Percentiles rank a stretch among this genome's conserved stretches.
Evolutionary conservation across 2,113 vertebrate species (phyloP).

Genomic region (Rallus limicola): DNA sequence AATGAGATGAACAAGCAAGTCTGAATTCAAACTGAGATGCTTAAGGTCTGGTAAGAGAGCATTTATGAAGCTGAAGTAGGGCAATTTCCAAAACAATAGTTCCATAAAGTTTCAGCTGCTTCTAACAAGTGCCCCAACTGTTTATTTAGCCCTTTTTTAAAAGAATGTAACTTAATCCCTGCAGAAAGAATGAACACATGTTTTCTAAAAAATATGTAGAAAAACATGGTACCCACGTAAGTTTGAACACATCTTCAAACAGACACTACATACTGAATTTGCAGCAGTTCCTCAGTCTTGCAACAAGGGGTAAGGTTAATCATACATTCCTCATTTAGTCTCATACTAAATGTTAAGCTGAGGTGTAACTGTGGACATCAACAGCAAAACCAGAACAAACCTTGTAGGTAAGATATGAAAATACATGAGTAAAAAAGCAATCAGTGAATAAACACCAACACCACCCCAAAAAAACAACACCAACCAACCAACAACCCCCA

Average conservation of each 20-base stretch:
- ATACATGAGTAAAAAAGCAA: accelerated
- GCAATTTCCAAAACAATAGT: not conserved
- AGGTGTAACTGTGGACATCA: not conserved
- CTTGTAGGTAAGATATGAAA: not conserved
- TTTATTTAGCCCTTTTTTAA: not conserved
- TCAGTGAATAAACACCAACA: too few species aligned
- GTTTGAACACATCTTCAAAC: not conserved
- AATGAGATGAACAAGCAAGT: not conserved
- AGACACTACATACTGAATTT: not conserved
- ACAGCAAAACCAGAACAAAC: not conserved
- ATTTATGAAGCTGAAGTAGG: not conserved
- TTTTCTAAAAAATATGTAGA: not conserved
- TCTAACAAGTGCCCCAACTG: not conserved
- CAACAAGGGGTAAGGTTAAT: not conserved
- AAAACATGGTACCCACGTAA: not conserved
- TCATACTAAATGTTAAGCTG: not conserved
- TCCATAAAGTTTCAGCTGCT: not conserved
- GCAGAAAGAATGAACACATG: not conserved
- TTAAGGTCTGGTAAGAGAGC: not conserved
- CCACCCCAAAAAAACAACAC: not conserved
- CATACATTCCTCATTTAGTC: not conserved
- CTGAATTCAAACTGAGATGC: not conserved
- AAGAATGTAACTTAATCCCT: not conserved
- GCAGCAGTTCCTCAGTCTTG: not conserved
- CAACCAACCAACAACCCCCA: too few species aligned